Percentiles rank a stretch among this genome's conserved stretches.
Evolutionary conservation across 2,797 vertebrate species (phyloP).

Genomic region (Sebastes itinus): DNA sequence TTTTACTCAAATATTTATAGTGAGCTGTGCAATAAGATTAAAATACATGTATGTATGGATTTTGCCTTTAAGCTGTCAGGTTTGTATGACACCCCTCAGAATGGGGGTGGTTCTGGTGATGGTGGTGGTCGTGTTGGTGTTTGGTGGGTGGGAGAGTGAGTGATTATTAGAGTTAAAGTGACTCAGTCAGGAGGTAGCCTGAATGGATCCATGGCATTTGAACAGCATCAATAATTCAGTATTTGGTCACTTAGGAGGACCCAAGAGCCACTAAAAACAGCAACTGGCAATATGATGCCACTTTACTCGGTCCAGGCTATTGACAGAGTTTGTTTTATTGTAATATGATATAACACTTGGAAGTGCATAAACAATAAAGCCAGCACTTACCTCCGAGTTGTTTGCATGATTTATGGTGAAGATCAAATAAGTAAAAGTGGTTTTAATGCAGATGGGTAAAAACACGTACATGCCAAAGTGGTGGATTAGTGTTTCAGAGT

Average conservation of each 20-base stretch:
- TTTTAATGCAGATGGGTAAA: not conserved
- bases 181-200: conserved; percentile 60
- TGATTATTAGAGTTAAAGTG: conserved; percentile 54
- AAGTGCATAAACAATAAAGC: conserved; percentile 22
- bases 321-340: conserved; percentile 51
- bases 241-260: conserved; percentile 68
- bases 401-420: conserved; percentile 2
- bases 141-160: conserved; percentile 14
- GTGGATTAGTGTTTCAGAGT: not conserved
- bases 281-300: conserved; percentile 56
- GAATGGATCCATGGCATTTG: conserved; percentile 66
- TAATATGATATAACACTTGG: conserved; percentile 41
- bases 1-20: not conserved
- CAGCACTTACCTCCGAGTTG: conserved; percentile 4
- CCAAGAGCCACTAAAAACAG: conserved; percentile 66
- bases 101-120: not conserved
- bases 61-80: not conserved
- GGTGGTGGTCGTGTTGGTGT: not conserved
- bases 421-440: not conserved
- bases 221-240: conserved; percentile 74
- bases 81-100: conserved; percentile 13
- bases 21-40: not conserved
- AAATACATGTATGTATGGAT: not conserved
- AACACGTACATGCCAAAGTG: not conserved
- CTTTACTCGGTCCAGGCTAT: conserved; percentile 44